Conservation (phyloP, 2,113 vertebrate genomes). For the Hippocampus zosterae region DNA sequence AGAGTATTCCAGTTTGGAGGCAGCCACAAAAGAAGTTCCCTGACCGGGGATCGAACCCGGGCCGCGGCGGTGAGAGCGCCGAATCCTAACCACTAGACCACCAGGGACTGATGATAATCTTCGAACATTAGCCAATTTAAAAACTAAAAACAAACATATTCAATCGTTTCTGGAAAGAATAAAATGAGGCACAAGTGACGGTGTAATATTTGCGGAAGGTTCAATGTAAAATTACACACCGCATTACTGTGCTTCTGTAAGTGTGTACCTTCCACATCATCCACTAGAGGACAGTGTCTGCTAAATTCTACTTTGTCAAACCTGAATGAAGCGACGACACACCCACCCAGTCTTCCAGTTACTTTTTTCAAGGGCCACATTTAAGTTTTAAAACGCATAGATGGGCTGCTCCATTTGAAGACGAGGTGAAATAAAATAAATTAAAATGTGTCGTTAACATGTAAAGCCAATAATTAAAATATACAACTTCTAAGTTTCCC, state of each 20-base stretch:
- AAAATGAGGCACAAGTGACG: no score
- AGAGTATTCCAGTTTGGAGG: no score
- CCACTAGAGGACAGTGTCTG: background rate
- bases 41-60: conserved; percentile 64
- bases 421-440: background rate
- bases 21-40: conserved; percentile 22
- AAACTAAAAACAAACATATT: no score
- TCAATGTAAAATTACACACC: no score
- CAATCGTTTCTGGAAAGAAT: no score
- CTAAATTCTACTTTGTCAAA: background rate
- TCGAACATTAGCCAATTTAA: no score
- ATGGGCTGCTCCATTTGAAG: background rate
- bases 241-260: no score
- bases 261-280: background rate
- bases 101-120: no score
- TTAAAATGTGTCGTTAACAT: background rate
- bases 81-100: conserved; percentile 71
- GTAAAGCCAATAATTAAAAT: background rate
- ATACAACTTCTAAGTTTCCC: background rate
- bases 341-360: background rate
- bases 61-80: conserved; percentile 58
- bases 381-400: background rate
- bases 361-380: background rate
- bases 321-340: background rate
- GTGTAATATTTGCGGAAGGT: no score